These are phyloP conservation scores for Lepidostoma basale DNA, from an alignment of 1,140 invertebrate species.

Conservation along the genomic window DNA sequence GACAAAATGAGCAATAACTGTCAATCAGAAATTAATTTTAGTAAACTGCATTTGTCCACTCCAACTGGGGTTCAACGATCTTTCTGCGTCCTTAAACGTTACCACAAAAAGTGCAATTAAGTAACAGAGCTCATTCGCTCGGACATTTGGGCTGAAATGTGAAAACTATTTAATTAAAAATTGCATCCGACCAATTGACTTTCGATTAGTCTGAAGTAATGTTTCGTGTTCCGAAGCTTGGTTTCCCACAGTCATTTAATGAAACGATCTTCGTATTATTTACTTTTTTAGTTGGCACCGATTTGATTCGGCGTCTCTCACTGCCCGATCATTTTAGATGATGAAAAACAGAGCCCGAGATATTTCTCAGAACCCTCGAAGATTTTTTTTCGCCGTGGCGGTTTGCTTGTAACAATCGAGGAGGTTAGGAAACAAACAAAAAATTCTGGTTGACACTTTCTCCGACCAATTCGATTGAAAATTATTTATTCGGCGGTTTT, in stretches of 20 bases:
- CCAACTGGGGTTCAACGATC: neutral
- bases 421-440: constrained; percentile 15
- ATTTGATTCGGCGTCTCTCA: constrained; percentile 16
- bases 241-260: constrained; percentile 23
- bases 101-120: constrained; percentile 12
- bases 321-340: neutral
- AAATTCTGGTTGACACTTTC: constrained; percentile 18
- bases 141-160: neutral
- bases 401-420: neutral
- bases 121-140: neutral
- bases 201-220: constrained; percentile 42
- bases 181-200: constrained; percentile 36
- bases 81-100: constrained; percentile 11
- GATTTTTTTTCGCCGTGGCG: neutral
- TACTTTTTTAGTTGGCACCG: neutral
- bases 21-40: too few species aligned
- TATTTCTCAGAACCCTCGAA: constrained; percentile 9
- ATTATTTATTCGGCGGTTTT: neutral
- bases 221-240: constrained; percentile 26
- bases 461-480: constrained; percentile 25
- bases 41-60: neutral
- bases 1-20: too few species aligned
- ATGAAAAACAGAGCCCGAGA: constrained; percentile 3
- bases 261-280: constrained; percentile 17
- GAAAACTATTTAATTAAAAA: constrained; percentile 30